A percentile compares a stretch with the other conserved stretches of the same genome.
These are phyloP conservation scores for Phalangium opilio DNA, from an alignment of 2,888 invertebrate species.

Conservation along the genomic window DNA sequence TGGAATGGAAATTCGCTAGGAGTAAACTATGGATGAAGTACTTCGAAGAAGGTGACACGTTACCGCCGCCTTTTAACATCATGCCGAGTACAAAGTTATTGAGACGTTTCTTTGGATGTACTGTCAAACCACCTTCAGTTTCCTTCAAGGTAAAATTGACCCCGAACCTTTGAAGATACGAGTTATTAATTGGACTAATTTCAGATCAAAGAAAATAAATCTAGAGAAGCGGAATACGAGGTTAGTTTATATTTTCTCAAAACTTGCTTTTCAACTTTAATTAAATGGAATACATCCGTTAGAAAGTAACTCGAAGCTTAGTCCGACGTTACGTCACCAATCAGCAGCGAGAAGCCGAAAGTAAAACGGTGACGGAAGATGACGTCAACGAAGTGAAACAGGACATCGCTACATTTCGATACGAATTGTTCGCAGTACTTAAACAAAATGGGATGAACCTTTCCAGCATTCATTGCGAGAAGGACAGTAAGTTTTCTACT, in stretches of 20 bases:
- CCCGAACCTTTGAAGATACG: no score
- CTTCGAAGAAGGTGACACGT: conserved; percentile 37
- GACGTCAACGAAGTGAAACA: conserved; percentile 99
- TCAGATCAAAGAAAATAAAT: conserved; percentile 12
- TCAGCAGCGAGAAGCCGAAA: conserved; percentile 84
- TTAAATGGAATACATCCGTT: conserved; percentile 21
- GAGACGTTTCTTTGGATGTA: conserved; percentile 3
- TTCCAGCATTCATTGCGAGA: conserved; percentile 2
- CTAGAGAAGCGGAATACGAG: conserved; percentile 11
- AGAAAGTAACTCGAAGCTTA: conserved; percentile 91
- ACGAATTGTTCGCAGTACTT: conserved; percentile 88
- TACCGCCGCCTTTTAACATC: conserved; percentile 39
- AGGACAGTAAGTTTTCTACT: neutral
- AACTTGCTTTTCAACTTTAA: no score
- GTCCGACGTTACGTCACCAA: conserved; percentile 91
- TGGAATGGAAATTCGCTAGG: conserved; percentile 40
- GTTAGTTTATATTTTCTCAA: no score
- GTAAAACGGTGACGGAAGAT: conserved; percentile 94
- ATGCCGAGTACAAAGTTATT: conserved; percentile 35
- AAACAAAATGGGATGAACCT: conserved; percentile 84
- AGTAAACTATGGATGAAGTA: conserved; percentile 40
- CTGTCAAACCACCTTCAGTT: conserved; percentile 2
- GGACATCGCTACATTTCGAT: conserved; percentile 94
- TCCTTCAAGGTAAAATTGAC: conserved; percentile 7
- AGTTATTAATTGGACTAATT: neutral